phyloP scores from a whole-genome alignment of 2,797 vertebrate species.

The Micropoecilia bifurca region DNA sequence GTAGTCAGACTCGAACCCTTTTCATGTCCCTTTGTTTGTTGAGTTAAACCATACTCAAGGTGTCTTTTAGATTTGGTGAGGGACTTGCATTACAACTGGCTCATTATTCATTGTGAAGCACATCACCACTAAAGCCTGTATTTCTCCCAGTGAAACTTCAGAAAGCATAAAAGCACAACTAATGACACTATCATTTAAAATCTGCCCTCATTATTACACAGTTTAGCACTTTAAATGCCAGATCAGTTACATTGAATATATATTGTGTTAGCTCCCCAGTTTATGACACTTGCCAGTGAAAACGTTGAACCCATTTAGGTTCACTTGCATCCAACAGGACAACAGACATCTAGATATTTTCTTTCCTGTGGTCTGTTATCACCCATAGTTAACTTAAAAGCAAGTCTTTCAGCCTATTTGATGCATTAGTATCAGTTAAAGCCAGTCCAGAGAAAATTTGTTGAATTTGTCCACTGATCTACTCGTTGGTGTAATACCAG shows the following conservation, averaged over 20 bases:
- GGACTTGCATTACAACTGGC: constrained; percentile 26
- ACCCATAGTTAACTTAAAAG: not conserved
- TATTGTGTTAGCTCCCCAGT: constrained; percentile 8
- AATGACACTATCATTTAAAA: not conserved
- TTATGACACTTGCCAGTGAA: not conserved
- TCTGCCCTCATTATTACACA: not conserved
- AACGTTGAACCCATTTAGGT: not conserved
- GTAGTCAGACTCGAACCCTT: constrained; percentile 74
- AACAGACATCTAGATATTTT: not conserved
- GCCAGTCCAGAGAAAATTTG: not conserved
- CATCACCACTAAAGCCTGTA: constrained; percentile 30
- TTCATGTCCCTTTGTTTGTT: constrained; percentile 72
- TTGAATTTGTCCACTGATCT: not conserved
- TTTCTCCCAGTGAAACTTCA: constrained; percentile 37
- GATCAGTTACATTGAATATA: constrained; percentile 8
- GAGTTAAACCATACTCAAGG: constrained; percentile 52
- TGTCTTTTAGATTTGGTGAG: constrained; percentile 31
- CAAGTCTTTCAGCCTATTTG: not conserved
- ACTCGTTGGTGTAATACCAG: not conserved
- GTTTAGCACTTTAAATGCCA: not conserved
- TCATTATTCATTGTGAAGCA: constrained; percentile 6
- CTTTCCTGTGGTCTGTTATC: not conserved
- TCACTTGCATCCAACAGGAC: not conserved
- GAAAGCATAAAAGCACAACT: constrained; percentile 14
- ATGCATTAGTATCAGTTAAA: not conserved